Base-by-base conservation (phyloP, 2,797 vertebrate genomes). In the Threskiornis aethiopicus region DNA sequence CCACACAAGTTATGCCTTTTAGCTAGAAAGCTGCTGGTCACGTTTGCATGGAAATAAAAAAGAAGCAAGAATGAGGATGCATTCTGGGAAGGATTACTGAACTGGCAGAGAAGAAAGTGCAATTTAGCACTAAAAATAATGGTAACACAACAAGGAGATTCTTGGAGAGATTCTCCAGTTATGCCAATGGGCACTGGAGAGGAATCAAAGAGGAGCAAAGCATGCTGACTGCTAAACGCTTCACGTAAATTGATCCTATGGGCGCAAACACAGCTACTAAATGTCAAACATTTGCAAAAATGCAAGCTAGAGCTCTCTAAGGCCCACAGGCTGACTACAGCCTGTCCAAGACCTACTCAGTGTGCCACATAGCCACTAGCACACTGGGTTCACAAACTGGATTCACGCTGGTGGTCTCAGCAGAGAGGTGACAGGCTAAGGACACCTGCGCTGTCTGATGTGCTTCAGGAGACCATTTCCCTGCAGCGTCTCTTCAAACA, bases 1-100 rank as follows among this genome's bases (percentile, higher is more conserved):
- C 41, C 57, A 58, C 59, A 4, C 0, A 1, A 76, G 61, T 65
- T 61, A 42, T 0, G 0, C 58, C 20, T 39, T 47, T 31, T 42
- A 37, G 52, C 78, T 37, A 26, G 51, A 84, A 62, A 89, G 35
- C 37, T 82, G 55, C 55, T 62, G 51, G 35, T 33, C 22, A 8
- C 22, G 41, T 44, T 70, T 80, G 70, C 52, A 46, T 46, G 67
- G 35, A 16, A 61, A 41, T 41, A 61, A 47, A 69, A 46, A 24
- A 20, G 49, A 3, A 49, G 35, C 18, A 83, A 80, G 65, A 83
- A 35, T 16, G 25, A 87, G 65, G 49, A 62, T 83, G 64, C 20
- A 16, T 46, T 81, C 55, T 58, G 61, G 92, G 65, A 85, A 95
- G 58, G 61, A 72, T 78, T 85, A 90, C 78, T 92, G 76, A 69